Evolutionary conservation across 2,113 vertebrate species (phyloP).

Genomic region (Plecotus auritus): DNA sequence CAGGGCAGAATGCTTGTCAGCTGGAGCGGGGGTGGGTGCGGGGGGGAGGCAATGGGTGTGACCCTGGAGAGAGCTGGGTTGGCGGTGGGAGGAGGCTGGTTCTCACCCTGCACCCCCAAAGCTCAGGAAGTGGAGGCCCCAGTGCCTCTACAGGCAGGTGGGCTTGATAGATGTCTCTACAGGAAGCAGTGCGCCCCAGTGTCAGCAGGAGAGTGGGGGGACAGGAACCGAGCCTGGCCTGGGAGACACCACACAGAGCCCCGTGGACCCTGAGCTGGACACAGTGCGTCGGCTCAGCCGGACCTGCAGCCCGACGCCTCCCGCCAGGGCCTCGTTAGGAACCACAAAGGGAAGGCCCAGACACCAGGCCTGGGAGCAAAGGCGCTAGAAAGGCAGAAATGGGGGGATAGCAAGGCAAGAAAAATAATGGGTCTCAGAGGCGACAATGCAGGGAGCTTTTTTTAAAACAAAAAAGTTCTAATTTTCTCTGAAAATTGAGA

Average conservation of each 20-base stretch:
- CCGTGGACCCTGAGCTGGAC: fast-evolving
- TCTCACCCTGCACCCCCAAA: neutral
- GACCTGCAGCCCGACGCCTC: fast-evolving
- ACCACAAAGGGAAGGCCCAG: fast-evolving
- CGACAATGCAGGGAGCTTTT: neutral
- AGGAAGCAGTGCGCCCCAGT: neutral
- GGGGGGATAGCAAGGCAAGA: fast-evolving
- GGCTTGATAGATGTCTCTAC: fast-evolving
- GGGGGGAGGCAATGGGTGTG: neutral
- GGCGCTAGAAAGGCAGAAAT: neutral
- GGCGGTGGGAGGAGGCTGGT: fast-evolving
- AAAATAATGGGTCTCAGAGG: neutral
- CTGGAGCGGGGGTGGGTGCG: too few species aligned
- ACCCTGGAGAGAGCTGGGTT: neutral
- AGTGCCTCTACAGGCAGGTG: neutral
- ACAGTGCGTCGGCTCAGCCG: fast-evolving
- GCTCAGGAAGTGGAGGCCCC: neutral
- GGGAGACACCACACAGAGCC: neutral
- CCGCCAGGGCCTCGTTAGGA: fast-evolving
- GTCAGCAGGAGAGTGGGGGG: neutral
- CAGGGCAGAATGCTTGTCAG: neutral
- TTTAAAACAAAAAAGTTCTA: neutral
- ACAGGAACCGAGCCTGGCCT: neutral
- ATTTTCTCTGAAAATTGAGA: neutral
- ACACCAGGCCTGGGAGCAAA: neutral